Percentiles rank a stretch among this genome's conserved stretches.
Conservation (phyloP, 2,113 vertebrate genomes). For the Chitala chitala region DNA sequence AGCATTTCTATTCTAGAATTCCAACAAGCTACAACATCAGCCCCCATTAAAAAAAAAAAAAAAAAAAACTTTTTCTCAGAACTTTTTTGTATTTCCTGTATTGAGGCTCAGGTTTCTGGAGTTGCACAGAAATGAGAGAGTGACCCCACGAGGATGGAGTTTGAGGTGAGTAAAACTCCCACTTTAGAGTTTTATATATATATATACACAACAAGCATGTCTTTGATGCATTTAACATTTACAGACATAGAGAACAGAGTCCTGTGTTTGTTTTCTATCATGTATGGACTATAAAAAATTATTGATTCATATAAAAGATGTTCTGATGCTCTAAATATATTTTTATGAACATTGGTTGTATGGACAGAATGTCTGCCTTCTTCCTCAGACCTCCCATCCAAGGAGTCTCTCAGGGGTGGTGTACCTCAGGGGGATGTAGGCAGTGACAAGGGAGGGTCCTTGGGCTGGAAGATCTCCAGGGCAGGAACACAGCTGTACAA, state of each 20-base stretch:
- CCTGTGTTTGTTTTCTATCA: no score
- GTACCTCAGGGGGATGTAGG: slow-evolving; percentile 52
- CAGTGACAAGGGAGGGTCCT: slow-evolving; percentile 47
- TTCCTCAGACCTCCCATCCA: slow-evolving; percentile 47
- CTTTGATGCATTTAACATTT: neutral
- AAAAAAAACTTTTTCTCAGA: neutral
- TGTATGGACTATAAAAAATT: no score
- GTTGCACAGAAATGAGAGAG: slow-evolving; percentile 66
- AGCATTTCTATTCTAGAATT: no score
- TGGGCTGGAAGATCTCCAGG: slow-evolving; percentile 43
- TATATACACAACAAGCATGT: slow-evolving; percentile 36
- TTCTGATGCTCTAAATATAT: no score
- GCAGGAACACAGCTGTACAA: slow-evolving; percentile 35
- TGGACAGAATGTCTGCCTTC: neutral
- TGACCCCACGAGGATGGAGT: slow-evolving; percentile 64
- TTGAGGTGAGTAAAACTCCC: slow-evolving; percentile 63
- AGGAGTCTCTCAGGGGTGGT: slow-evolving; percentile 49
- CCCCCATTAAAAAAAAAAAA: no score
- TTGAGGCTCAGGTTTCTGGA: slow-evolving; percentile 74
- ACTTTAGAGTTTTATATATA: slow-evolving; percentile 63
- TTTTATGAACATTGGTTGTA: neutral
- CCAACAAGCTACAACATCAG: no score
- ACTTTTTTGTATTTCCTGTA: neutral
- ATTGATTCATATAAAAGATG: no score
- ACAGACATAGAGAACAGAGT: no score